Conservation (phyloP, 2,888 invertebrate genomes). For the Cataglyphis rosenhaueri region DNA sequence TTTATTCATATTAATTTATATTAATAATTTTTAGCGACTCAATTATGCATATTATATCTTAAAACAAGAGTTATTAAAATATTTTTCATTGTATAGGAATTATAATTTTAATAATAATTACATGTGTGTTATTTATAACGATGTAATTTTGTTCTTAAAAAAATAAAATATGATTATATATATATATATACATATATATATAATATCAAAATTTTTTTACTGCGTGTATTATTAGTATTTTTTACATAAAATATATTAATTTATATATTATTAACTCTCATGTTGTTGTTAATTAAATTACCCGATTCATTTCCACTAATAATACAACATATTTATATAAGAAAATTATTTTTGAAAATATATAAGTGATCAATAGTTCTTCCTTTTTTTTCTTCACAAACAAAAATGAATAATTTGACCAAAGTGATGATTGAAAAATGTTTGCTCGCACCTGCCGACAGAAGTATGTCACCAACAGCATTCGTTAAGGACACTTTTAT, state of each 20-base stretch:
- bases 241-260: not conserved
- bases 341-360: not conserved
- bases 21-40: not conserved
- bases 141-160: too few species aligned
- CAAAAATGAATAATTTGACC: not conserved
- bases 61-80: not conserved
- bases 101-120: not conserved
- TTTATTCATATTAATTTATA: not conserved
- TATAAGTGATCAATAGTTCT: not conserved
- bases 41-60: not conserved
- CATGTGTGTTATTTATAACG: too few species aligned
- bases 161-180: too few species aligned
- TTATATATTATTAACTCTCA: too few species aligned
- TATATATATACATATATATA: too few species aligned
- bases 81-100: not conserved
- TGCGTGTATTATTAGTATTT: not conserved
- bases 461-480: constrained; percentile 90
- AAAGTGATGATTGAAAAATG: not conserved
- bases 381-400: not conserved
- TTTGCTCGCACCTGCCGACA: constrained; percentile 87
- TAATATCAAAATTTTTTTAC: not conserved
- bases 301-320: not conserved
- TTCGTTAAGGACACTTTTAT: constrained; percentile 86
- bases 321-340: not conserved
- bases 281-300: not conserved